Conservation (phyloP, 2,797 vertebrate species). For the Holocentrus rufus region DNA sequence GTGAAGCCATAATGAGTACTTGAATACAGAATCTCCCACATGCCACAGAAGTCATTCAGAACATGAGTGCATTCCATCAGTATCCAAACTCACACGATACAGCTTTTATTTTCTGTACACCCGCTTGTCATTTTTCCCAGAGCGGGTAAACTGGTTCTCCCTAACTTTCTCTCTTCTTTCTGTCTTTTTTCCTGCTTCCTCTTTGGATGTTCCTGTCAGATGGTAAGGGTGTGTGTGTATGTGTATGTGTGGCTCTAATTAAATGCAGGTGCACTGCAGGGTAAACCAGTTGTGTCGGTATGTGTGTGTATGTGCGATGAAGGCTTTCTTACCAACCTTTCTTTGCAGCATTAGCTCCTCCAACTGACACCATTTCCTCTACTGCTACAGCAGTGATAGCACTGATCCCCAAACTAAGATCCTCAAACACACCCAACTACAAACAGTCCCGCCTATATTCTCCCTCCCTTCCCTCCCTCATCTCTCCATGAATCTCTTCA, state of each 20-base stretch:
- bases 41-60: slow-evolving; percentile 8
- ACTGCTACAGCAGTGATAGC: slow-evolving; percentile 11
- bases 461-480: slow-evolving; percentile 14
- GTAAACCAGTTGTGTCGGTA: slow-evolving; percentile 41
- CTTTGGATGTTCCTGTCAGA: slow-evolving; percentile 78
- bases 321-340: slow-evolving; percentile 38
- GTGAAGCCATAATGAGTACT: slow-evolving; percentile 48
- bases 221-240: slow-evolving; percentile 78
- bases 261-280: slow-evolving; percentile 41
- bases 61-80: background rate
- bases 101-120: background rate
- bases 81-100: background rate
- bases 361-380: slow-evolving; percentile 14
- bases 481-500: slow-evolving; percentile 20
- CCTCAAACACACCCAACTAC: slow-evolving; percentile 31
- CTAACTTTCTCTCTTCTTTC: slow-evolving; percentile 72
- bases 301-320: slow-evolving; percentile 20
- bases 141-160: slow-evolving; percentile 25
- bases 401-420: slow-evolving; percentile 9
- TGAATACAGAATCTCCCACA: slow-evolving; percentile 11
- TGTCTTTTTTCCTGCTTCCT: slow-evolving; percentile 70
- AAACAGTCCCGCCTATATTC: slow-evolving; percentile 22
- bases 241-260: slow-evolving; percentile 46
- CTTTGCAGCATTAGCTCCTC: slow-evolving; percentile 40
- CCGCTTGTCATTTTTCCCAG: slow-evolving; percentile 34